Base-by-base conservation (phyloP, 2,113 vertebrate species). In the Aramus guarauna region DNA sequence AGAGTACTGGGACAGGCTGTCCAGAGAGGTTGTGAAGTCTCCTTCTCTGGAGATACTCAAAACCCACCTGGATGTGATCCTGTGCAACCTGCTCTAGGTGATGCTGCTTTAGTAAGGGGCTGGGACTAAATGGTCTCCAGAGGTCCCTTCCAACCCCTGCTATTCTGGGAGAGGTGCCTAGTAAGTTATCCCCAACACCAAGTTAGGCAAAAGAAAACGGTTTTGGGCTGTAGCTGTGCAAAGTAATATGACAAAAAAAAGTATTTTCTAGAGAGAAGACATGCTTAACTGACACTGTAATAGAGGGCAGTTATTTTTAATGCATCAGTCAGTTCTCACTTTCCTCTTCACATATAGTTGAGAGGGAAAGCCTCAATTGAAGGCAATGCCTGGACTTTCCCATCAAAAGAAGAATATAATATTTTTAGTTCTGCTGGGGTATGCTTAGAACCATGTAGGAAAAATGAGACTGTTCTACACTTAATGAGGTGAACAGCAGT, bases 311-410 rank as follows among this genome's bases (percentile, higher is more conserved):
- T 37, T 88, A 45, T 5, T 85, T 74, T 59, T 80, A 39, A 20
- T 73, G 3, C 78, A 30, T 74, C 11, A 26, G 0, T 88, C 11
- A 26, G 0, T 88, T 75, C 10, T 45, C 30, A 29, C 19, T 78
- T 81, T 77, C 5, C 3, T 41, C 2, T 52, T 80, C 7, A 5
- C 0, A 2, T 26, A 3, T 2, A 19, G 59, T 48, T 75, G 50
- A 16, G 26, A 67, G 22, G 12, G 30, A 47, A 32, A 60, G 20
- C 32, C 90, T 93, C 27, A 23, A 2, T 21, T 73, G 12, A 88
- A 73, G 29, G 13, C 69, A 68, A 5, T 73, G 24, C 23, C 37
- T 39, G 8, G 15, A 41, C 75, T 76, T 80, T 4, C 2, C 1
- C 29, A 20, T 30, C 1, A 1, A 69, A 84, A 29, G 43, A 80